Evolutionary conservation across 2,888 invertebrate species (phyloP), one percentile per base, ranked within the genome.

Genomic region (Xanthia togata): DNA sequence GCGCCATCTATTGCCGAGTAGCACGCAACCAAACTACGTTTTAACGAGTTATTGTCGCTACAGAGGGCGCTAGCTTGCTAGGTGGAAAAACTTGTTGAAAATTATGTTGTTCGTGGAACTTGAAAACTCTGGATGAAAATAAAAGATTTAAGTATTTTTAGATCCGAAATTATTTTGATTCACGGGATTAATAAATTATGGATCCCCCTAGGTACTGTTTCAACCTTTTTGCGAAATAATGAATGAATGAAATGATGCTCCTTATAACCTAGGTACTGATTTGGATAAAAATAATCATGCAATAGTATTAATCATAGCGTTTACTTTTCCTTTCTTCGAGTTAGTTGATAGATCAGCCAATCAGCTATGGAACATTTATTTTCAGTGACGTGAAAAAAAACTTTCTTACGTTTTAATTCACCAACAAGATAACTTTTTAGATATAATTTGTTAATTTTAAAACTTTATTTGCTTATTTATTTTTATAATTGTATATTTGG

Each of bases 1-100:
- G 76, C 92, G 94, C 93, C 95, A 93, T 93, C 95, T 95, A 83
- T 88, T 83, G 91, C 82, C 84, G 95, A 93, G 95, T 96, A 95
- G 95, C 93, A 35, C 4, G 9, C 62, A 83, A 82, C 82, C 35
- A 41, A 47, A 62, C 23, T n/a, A 76, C 72, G 70, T 47, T 67
- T 50, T 9, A 68, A 81, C 78, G 83, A 70, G n/a, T 38, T 6
- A 35, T 76, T 35, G 60, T 50, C 44, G 57, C 77, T 87, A 89
- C 79, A 92, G 93, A 92, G 91, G 93, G 89, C 95, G 92, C 91
- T 92, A 91, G 84, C 65, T 59, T 41, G 23, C 26, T 57, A 31
- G 11, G 50, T 69, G 14, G 14, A 12, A 23, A 77, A 77, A 20
- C 38, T 73, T 68, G 26, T 59, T 72, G 38, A 47, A 77, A 50